Evolutionary conservation across 1,140 invertebrate genomes (phyloP).

Genomic region (Globodera rostochiensis): DNA sequence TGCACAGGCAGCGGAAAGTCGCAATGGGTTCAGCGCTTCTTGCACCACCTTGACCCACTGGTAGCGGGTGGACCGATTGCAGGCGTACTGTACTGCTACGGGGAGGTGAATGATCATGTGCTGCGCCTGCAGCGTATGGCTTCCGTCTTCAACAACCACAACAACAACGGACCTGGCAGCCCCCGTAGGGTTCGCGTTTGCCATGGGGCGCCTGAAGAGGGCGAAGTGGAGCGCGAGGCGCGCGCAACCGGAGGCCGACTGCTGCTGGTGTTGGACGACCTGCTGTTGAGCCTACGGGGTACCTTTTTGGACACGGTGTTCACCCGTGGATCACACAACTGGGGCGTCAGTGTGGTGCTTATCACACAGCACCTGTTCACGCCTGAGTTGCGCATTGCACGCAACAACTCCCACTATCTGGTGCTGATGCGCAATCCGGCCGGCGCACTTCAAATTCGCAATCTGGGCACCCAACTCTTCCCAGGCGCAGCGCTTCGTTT

Average conservation of each 20-base stretch:
- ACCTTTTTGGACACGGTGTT: constrained; percentile 33
- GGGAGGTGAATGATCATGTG: constrained; percentile 32
- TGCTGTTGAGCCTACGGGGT: background rate
- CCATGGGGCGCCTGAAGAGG: background rate
- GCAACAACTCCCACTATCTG: constrained; percentile 34
- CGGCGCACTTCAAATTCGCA: constrained; percentile 34
- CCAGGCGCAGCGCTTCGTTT: constrained; percentile 12
- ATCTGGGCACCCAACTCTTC: constrained; percentile 23
- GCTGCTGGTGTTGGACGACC: background rate
- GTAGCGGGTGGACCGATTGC: background rate
- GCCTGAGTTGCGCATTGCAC: constrained; percentile 33
- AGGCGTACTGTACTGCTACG: constrained; percentile 31
- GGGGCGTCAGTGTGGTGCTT: background rate
- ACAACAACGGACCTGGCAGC: constrained; percentile 5
- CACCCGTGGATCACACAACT: constrained; percentile 27
- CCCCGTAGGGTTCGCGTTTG: background rate
- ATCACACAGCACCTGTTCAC: constrained; percentile 31
- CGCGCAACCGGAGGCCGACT: background rate
- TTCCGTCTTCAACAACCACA: background rate
- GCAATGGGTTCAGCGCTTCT: constrained; percentile 31
- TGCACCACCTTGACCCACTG: background rate
- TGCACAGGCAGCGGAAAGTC: constrained; percentile 31
- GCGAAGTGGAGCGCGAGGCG: background rate
- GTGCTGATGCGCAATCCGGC: constrained; percentile 43
- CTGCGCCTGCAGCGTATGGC: constrained; percentile 22